These are phyloP conservation scores for Corythoichthys haematopterus DNA, from an alignment of 2,113 vertebrate species.

Conservation along the genomic window DNA sequence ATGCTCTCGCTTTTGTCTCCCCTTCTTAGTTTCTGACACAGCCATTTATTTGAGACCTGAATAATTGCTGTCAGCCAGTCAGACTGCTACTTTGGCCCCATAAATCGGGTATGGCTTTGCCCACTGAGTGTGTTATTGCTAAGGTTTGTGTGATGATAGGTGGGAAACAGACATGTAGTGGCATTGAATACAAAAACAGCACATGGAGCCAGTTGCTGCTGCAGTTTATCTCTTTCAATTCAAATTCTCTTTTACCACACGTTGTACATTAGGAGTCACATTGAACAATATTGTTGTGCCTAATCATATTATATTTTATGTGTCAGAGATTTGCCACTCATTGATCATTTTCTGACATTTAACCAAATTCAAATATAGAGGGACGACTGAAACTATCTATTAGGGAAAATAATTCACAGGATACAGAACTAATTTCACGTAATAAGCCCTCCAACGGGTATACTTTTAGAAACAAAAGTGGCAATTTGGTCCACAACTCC, in stretches of 20 bases:
- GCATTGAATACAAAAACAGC: conserved; percentile 46
- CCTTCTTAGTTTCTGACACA: conserved; percentile 40
- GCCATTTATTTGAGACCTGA: conserved; percentile 58
- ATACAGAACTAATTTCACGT: too few relatives aligned
- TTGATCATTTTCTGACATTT: background rate
- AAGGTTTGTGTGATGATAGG: conserved; percentile 19
- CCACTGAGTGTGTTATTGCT: conserved; percentile 8
- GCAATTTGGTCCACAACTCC: background rate
- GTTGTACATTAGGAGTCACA: too few relatives aligned
- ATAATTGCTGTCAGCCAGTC: conserved; percentile 61
- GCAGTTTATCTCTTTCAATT: conserved; percentile 2
- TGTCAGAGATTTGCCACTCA: background rate
- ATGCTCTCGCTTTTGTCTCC: conserved; percentile 6
- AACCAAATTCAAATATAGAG: background rate
- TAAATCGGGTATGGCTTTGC: conserved; percentile 18
- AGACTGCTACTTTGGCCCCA: conserved; percentile 46
- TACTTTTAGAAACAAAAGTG: background rate
- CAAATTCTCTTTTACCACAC: too few relatives aligned
- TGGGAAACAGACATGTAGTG: conserved; percentile 46
- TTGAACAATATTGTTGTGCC: background rate
- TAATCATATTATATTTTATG: background rate
- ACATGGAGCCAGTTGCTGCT: conserved; percentile 46
- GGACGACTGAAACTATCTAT: too few relatives aligned
- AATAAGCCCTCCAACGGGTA: too few relatives aligned
- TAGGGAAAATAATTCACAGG: too few relatives aligned